phyloP scores from a whole-genome alignment of 2,113 vertebrate genomes.

The Nothocercus nigrocapillus region DNA sequence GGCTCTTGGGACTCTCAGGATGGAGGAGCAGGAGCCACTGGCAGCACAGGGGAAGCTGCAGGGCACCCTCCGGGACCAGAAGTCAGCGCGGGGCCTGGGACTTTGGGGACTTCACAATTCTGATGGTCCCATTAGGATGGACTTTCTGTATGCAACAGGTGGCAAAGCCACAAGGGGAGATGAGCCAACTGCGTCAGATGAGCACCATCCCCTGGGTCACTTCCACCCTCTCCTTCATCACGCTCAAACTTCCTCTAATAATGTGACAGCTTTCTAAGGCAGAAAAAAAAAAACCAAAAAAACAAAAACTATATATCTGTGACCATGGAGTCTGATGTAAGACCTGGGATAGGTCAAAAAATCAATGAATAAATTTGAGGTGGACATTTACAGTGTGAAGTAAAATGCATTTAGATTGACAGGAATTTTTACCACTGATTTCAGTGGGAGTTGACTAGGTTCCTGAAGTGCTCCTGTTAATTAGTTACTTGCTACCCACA shows the following conservation, averaged over 20 bases:
- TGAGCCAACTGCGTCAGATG: background rate
- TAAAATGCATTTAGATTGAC: background rate
- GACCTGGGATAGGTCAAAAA: background rate
- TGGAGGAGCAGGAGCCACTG: background rate
- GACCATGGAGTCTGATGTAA: background rate
- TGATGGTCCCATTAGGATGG: background rate
- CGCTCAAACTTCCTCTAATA: background rate
- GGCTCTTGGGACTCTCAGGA: background rate
- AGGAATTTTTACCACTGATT: background rate
- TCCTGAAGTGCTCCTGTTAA: background rate
- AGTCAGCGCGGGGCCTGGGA: background rate
- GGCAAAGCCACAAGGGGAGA: background rate
- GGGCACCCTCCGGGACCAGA: background rate
- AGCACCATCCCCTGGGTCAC: background rate
- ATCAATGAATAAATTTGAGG: background rate
- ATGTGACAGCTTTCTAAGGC: background rate
- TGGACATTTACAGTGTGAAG: background rate
- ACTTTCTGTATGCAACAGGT: background rate
- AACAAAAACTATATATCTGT: background rate
- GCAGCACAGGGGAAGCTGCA: background rate
- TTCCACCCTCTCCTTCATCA: background rate
- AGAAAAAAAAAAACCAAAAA: background rate
- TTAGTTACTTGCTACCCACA: background rate
- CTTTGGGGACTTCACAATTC: background rate
- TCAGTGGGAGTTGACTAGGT: background rate